These are phyloP conservation scores for Hydrotaea diabolus DNA, from an alignment of 2,888 invertebrate genomes.

Conservation along the genomic window DNA sequence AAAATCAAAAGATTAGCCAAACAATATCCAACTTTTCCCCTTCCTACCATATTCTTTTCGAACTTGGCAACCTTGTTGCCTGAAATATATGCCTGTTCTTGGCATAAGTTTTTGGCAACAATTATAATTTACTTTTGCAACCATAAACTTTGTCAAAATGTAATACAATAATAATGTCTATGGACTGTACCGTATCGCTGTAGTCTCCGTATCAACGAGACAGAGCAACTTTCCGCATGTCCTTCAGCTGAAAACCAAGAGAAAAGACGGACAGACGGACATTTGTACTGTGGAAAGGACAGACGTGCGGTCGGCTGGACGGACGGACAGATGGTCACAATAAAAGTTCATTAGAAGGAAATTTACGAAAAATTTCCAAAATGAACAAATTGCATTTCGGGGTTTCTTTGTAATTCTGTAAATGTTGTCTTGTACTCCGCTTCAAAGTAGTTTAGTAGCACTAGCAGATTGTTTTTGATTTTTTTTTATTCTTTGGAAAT, in stretches of 20 bases:
- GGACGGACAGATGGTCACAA: slow-evolving; percentile 15
- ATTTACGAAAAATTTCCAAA: neutral
- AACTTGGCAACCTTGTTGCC: neutral
- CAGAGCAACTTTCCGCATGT: too few relatives aligned
- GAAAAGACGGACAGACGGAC: too few relatives aligned
- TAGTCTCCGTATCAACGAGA: too few relatives aligned
- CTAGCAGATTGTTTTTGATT: too few relatives aligned
- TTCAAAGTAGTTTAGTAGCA: too few relatives aligned
- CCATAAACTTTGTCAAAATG: slow-evolving; percentile 8
- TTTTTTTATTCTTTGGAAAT: too few relatives aligned
- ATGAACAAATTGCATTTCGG: slow-evolving; percentile 11
- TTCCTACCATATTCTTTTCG: too few relatives aligned
- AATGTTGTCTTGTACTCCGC: neutral
- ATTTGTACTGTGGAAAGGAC: neutral
- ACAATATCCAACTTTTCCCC: too few relatives aligned
- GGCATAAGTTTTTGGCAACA: slow-evolving; percentile 47
- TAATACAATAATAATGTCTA: neutral
- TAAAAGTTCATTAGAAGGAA: slow-evolving; percentile 38
- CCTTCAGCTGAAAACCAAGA: too few relatives aligned
- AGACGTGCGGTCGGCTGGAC: neutral
- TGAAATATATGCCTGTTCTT: neutral
- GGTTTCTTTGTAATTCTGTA: neutral
- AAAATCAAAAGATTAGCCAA: too few relatives aligned
- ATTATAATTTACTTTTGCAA: slow-evolving; percentile 31
- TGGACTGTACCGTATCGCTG: neutral